Evolutionary conservation across 2,113 vertebrate genomes (phyloP).

Genomic region (Heptranchias perlo): DNA sequence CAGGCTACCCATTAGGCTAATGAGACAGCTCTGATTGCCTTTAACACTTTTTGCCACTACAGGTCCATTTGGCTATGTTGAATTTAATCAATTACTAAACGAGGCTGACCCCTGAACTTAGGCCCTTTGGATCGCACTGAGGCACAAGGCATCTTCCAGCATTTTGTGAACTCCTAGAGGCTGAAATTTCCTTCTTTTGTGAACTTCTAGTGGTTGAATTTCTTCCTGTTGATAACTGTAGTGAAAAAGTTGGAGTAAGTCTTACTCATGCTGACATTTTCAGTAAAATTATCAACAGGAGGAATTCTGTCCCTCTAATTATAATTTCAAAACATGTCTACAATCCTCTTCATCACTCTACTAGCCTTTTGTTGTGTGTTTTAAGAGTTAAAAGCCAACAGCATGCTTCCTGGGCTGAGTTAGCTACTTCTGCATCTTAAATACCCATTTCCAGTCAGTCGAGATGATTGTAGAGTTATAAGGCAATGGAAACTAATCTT

Average conservation of each 20-base stretch:
- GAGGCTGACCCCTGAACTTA: too few relatives aligned
- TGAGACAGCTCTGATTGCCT: not conserved
- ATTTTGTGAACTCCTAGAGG: not conserved
- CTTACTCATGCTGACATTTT: not conserved
- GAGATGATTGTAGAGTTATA: not conserved
- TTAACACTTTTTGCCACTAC: not conserved
- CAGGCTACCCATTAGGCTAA: not conserved
- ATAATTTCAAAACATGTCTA: not conserved
- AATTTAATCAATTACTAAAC: not conserved
- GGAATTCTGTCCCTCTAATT: not conserved
- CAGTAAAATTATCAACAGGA: not conserved
- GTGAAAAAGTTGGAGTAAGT: not conserved
- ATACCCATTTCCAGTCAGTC: not conserved
- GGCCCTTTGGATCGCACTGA: not conserved
- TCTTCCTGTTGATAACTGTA: not conserved
- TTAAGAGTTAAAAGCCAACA: not conserved
- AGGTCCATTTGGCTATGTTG: not conserved
- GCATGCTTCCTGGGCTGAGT: too few relatives aligned
- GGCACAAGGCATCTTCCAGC: not conserved
- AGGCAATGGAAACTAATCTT: slow-evolving; percentile 1
- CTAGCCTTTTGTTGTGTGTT: not conserved
- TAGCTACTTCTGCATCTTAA: too few relatives aligned
- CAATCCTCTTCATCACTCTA: not conserved
- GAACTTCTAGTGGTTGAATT: not conserved
- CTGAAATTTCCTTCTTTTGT: not conserved